These are phyloP conservation scores for Poecilobothrus nobilitatus DNA, from an alignment of 2,888 invertebrate genomes.

Conservation along the genomic window DNA sequence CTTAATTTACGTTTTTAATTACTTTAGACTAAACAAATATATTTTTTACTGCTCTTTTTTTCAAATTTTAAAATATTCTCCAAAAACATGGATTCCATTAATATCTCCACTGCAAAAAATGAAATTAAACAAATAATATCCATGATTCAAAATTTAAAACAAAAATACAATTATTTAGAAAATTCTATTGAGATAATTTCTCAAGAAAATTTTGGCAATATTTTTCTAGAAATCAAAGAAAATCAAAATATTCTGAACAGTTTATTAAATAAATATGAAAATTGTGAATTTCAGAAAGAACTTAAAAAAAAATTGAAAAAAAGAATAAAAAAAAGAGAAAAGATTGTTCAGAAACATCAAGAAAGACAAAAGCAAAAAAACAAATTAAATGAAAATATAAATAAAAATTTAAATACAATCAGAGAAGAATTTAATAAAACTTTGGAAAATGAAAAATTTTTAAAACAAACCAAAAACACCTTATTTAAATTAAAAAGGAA, in stretches of 20 bases:
- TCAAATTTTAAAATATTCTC: no score
- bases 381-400: conserved; percentile 53
- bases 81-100: not conserved
- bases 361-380: conserved; percentile 39
- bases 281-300: not conserved
- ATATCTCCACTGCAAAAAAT: not conserved
- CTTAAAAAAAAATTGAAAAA: conserved; percentile 41
- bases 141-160: not conserved
- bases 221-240: not conserved
- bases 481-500: conserved; percentile 62
- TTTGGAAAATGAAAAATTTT: conserved; percentile 54
- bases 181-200: not conserved
- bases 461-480: conserved; percentile 60
- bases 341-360: conserved; percentile 38
- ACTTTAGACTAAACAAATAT: no score
- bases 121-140: not conserved
- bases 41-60: no score
- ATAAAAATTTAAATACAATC: conserved; percentile 58
- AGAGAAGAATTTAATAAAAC: conserved; percentile 55
- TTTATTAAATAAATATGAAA: not conserved
- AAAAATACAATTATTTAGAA: not conserved
- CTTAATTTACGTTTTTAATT: no score
- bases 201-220: not conserved
- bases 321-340: conserved; percentile 44
- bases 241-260: not conserved